These are phyloP conservation scores for Phyllotreta cruciferae DNA, from an alignment of 2,888 invertebrate genomes.

Conservation along the genomic window DNA sequence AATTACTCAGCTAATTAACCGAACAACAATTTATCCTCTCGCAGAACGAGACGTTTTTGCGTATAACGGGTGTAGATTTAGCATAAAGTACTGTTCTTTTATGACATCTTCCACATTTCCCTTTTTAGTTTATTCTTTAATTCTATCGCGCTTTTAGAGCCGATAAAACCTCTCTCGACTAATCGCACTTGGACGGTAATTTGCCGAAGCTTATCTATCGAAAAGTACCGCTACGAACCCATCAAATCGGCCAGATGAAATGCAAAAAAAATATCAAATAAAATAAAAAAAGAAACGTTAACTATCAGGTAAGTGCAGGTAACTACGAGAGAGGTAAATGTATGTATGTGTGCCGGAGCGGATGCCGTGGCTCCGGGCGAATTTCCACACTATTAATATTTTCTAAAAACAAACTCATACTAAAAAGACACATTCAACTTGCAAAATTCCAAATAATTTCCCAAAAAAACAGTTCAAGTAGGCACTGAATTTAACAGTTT, in stretches of 20 bases:
- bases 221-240: slow-evolving; percentile 15
- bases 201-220: slow-evolving; percentile 12
- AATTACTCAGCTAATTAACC: too few relatives aligned
- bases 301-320: slow-evolving; percentile 2
- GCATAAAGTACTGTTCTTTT: too few relatives aligned
- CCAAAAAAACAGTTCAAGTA: too few relatives aligned
- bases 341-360: slow-evolving; percentile 8
- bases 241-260: slow-evolving; percentile 1
- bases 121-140: slow-evolving; percentile 1
- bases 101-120: background rate
- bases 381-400: too few relatives aligned
- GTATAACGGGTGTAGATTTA: too few relatives aligned
- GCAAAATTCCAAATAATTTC: too few relatives aligned
- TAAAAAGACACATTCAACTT: too few relatives aligned
- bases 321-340: background rate
- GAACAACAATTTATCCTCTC: too few relatives aligned
- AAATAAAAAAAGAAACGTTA: slow-evolving; percentile 4
- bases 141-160: background rate
- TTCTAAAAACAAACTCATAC: too few relatives aligned
- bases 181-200: slow-evolving; percentile 8
- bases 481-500: too few relatives aligned
- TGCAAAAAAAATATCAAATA: background rate
- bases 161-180: slow-evolving; percentile 1
- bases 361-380: background rate
- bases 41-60: too few relatives aligned